These are phyloP conservation scores for Vulpes lagopus DNA, from an alignment of 2,113 vertebrate species.

Conservation along the genomic window DNA sequence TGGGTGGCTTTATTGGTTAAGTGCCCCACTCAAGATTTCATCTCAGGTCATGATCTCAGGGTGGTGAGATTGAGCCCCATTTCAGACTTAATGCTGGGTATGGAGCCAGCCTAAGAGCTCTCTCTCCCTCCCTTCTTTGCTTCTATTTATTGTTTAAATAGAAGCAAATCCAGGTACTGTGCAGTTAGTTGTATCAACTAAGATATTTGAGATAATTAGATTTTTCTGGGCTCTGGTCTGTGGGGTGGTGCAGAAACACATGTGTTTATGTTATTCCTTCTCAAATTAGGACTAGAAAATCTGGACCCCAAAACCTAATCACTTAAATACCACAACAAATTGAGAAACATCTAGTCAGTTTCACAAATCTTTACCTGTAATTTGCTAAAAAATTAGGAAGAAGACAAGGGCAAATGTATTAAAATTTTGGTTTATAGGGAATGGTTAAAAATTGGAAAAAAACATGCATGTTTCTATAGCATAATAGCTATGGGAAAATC, in stretches of 20 bases:
- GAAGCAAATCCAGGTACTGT: not conserved
- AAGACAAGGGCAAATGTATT: slow-evolving; percentile 16
- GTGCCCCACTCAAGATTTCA: not conserved
- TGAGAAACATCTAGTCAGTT: not conserved
- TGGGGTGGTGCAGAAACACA: not conserved
- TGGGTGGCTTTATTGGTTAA: not conserved
- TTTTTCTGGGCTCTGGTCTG: not conserved
- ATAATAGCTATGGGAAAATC: not conserved
- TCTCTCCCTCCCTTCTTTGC: not conserved
- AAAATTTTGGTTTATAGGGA: slow-evolving; percentile 14
- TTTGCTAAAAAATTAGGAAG: not conserved
- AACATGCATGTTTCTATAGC: not conserved
- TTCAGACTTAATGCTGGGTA: not conserved
- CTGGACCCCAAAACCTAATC: not conserved
- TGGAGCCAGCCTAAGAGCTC: not conserved
- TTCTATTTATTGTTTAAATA: not conserved
- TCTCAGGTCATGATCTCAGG: not conserved
- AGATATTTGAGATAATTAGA: not conserved
- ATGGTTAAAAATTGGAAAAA: not conserved
- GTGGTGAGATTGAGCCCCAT: not conserved
- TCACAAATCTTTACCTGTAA: not conserved
- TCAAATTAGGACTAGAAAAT: not conserved
- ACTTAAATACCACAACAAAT: not conserved
- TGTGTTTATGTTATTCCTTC: not conserved
- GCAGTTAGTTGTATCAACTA: not conserved